These are phyloP conservation scores for Drosophila mayri DNA, from an alignment of 1,140 invertebrate species.

Conservation along the genomic window DNA sequence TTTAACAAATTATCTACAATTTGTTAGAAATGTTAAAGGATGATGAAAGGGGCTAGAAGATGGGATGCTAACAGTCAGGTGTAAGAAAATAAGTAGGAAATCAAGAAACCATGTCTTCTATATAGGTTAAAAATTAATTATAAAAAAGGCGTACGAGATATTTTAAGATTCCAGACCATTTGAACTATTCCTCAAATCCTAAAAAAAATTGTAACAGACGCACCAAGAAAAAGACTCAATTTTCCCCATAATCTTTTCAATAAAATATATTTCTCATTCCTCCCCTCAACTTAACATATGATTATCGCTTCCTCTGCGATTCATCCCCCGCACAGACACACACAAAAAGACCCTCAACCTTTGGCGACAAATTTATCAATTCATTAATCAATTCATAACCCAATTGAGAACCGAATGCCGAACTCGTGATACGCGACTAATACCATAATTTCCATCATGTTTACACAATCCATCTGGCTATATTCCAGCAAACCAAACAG, in stretches of 20 bases:
- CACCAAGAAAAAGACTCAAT: background rate
- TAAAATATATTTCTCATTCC: conserved; percentile 1
- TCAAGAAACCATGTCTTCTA: no score
- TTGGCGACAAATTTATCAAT: conserved; percentile 47
- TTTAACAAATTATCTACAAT: conserved; percentile 40
- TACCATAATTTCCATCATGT: conserved; percentile 80
- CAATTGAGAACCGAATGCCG: conserved; percentile 53
- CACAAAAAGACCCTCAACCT: conserved; percentile 8
- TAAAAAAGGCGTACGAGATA: background rate
- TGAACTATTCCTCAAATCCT: background rate
- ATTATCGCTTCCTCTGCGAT: conserved; percentile 3
- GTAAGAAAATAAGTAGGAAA: background rate
- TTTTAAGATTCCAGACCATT: background rate
- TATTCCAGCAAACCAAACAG: conserved; percentile 67
- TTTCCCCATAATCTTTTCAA: background rate
- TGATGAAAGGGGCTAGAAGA: conserved; percentile 1
- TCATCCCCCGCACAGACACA: background rate
- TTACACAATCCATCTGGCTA: conserved; percentile 85
- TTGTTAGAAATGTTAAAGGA: conserved; percentile 46
- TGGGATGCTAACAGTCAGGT: no score
- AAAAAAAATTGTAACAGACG: background rate
- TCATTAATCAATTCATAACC: conserved; percentile 58
- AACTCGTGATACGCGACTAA: conserved; percentile 59
- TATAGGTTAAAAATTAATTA: background rate
- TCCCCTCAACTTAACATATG: conserved; percentile 28